Base-by-base conservation (phyloP, 2,797 vertebrate species). In the Gymnothorax javanicus region DNA sequence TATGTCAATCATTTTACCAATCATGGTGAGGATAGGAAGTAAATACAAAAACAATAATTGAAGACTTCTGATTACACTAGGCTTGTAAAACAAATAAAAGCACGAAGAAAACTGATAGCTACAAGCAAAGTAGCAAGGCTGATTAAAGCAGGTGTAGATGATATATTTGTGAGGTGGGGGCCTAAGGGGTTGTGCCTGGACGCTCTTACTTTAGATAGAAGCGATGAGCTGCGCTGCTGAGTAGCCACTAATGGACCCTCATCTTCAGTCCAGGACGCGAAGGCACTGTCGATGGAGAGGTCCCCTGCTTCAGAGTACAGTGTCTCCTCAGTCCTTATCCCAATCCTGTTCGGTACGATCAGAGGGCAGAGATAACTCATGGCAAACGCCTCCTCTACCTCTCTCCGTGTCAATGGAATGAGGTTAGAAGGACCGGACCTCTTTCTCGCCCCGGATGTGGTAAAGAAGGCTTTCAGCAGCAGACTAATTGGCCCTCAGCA, bases 401-500 rank as follows among this genome's bases (percentile, higher is more conserved):
- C 27, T 27, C 50, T 59, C 23, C 33, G 6, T 64, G 69, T 67
- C 58, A 57, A 56, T 86, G 81, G 0, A 20, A 50, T 60, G 62
- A 69, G 9, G 54, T 33, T 64, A 71, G 64, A 83, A 56, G 17
- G 11, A 23, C 83, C 43, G n/a, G 71, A 83, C 75, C 4, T 15
- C 17, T 25, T 50, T 75, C 64, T 59, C 27, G 17, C 33, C 77
- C 58, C n/a, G 75, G 52, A 82, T 85, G 79, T 81, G 43, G 64
- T 67, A 54, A 13, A 58, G 33, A 62, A 59, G 56, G 56, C 60
- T 85, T 82, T 54, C 64, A 56, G 85, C 84, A 54, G 59, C 54
- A 85, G 89, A n/a, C 84, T 50, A 77, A 81, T 79, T 69, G 27
- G 87, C 84, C 83, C 60, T 88, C 33, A 90, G 87, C 87, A 75